Evolutionary conservation across 2,888 invertebrate genomes (phyloP), one percentile per base, ranked within the genome.

Genomic region (Linnaemya tessellans): DNA sequence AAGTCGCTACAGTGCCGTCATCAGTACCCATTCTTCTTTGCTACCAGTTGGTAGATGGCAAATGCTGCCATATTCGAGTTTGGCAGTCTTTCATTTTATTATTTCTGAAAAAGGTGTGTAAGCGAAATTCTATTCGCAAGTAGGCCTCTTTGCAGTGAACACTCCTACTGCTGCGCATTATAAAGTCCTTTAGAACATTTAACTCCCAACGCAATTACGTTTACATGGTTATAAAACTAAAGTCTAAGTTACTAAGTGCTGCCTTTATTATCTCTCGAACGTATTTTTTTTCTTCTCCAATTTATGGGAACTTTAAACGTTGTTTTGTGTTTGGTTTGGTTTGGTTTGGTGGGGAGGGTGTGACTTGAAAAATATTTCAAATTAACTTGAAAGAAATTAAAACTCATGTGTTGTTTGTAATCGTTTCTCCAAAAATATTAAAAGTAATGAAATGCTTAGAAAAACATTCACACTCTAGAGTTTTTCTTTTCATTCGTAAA

Each of bases 161-260:
- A 25, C 15, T 1, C 13, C 5, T 30, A 30, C 15, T 65, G 20
- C 1, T 46, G 18, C 11, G n/a, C 35, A 18, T 35, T 67, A 13
- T 1, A 58, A 35, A 30, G 54, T 54, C 20, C 64, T 65, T 65
- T n/a, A 43, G 35, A 18, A 65, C 13, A 46, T 77, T 65, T 67
- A 58, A 77, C 46, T 67, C 67, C 56, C 64, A 75, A 35, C 56
- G 77, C 77, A 67, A 68, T 78, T 67, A 77, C 65, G 11, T 58
- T 77, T 77, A 60, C 67, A 60, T 38, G 58, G 49, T 20, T 46
- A 8, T 35, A 78, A 60, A 60, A 54, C 56, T 7, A 35, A 58
- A 18, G 18, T 41, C n/a, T 30, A 46, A 9, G 22, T 30, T 43
- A 11, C 49, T 67, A 5, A 51, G 38, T 54, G 20, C 18, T 58